Base-by-base conservation (phyloP, 2,797 vertebrate genomes). In the Nannoperca obscura region DNA sequence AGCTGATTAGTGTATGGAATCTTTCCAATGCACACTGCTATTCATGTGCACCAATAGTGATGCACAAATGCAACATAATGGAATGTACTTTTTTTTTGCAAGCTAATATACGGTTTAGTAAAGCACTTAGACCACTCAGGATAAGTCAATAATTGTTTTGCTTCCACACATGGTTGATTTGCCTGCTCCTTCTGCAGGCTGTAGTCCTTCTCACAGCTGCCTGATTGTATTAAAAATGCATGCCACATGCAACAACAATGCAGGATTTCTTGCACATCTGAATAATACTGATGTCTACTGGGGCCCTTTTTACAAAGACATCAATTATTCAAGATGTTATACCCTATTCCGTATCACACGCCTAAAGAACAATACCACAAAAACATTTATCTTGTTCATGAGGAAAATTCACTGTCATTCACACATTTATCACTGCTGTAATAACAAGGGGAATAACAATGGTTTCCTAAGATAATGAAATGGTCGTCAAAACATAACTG, bases 291-390 rank as follows among this genome's bases (percentile, higher is more conserved):
- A 92, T 83, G 89, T 91, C 92, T 90, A 34, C 82, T 72, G 83
- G 81, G 88, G 88, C 61, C 88, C 92, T 92, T 88, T 73, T 88
- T 73, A 88, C 85, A 91, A 92, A 90, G 73, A 64, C 89, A 95
- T 95, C 71, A 93, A 95, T 95, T 94, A 96, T 95, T 96, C 92
- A 96, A 78, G 77, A 90, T 84, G 80, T 82, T 92, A 80, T 76
- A 86, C 30, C 69, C 77, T 62, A 46, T 76, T 63, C 75, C 1
- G 32, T 78, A 60, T 67, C 58, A 73, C 74, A 49, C 27, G 79
- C 70, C 77, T 81, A 86, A 88, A 82, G 91, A 92, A 93, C 86
- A 93, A 78, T 80, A 84, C 75, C 46, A 57, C 64, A 91, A 91
- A 87, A 75, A 84, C 72, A 88, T 83, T 81, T 52, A 84, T 91